Evolutionary conservation across 1,140 invertebrate genomes (phyloP).

Genomic region (Mercenaria mercenaria): DNA sequence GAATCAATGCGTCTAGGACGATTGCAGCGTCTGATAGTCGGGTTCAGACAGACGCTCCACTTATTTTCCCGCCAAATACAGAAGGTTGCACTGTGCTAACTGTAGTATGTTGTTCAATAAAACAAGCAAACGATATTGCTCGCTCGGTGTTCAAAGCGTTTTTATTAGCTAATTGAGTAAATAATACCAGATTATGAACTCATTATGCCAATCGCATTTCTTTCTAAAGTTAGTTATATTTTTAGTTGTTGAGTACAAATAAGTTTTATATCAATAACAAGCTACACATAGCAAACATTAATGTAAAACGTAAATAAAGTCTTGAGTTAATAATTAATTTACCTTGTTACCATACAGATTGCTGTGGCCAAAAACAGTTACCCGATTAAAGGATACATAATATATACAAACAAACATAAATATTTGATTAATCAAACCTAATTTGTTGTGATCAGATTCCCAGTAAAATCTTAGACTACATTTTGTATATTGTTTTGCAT

Average conservation of each 20-base stretch:
- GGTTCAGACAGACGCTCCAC: constrained; percentile 29
- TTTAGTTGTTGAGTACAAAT: neutral
- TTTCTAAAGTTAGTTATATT: neutral
- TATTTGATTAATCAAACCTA: too few species aligned
- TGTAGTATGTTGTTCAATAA: neutral
- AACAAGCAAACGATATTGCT: neutral
- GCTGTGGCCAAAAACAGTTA: too few species aligned
- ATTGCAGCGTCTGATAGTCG: constrained; percentile 40
- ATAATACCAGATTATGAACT: too few species aligned
- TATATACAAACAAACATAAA: too few species aligned
- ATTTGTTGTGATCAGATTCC: too few species aligned
- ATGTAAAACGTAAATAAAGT: too few species aligned
- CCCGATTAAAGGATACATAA: too few species aligned
- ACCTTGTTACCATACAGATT: too few species aligned
- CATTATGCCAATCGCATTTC: neutral
- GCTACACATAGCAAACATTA: too few species aligned
- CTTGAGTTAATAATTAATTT: too few species aligned
- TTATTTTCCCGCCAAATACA: constrained; percentile 40
- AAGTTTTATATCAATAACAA: neutral
- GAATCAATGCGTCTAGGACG: constrained; percentile 40
- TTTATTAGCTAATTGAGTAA: neutral
- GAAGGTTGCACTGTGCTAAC: neutral
- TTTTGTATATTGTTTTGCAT: too few species aligned
- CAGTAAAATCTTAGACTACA: too few species aligned
- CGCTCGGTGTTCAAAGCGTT: neutral